Evolutionary conservation across 2,113 vertebrate species (phyloP).

Genomic region (Dermatemys mawii): DNA sequence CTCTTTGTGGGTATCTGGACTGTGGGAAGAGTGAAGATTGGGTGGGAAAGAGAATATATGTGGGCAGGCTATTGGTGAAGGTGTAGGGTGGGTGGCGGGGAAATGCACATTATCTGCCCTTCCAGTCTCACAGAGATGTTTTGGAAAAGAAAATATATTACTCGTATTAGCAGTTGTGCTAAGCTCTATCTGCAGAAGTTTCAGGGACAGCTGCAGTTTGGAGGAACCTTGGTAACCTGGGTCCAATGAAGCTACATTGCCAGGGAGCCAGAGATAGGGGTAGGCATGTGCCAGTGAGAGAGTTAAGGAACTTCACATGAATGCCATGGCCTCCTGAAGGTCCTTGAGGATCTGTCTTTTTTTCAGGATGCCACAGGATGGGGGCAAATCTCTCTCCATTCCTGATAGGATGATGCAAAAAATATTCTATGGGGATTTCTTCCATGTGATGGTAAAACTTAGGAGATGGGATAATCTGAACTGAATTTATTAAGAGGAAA

Average conservation of each 20-base stretch:
- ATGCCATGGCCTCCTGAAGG: neutral
- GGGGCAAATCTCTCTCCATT: neutral
- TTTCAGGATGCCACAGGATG: neutral
- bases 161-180: neutral
- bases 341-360: neutral
- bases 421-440: neutral
- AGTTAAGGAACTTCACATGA: neutral
- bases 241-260: neutral
- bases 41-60: neutral
- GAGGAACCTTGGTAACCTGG: neutral
- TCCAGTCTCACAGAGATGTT: neutral
- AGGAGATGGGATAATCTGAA: neutral
- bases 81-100: fast-evolving
- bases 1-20: neutral
- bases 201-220: neutral
- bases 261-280: neutral
- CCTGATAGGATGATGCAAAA: neutral
- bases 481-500: neutral
- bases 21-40: neutral
- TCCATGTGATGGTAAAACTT: neutral
- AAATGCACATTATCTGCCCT: neutral
- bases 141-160: neutral
- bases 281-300: neutral
- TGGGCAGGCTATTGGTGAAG: neutral
- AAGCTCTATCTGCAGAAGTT: neutral